Base-by-base conservation (phyloP, 92 coral and sea anemone species). In the Isaurus tuberculatus region DNA sequence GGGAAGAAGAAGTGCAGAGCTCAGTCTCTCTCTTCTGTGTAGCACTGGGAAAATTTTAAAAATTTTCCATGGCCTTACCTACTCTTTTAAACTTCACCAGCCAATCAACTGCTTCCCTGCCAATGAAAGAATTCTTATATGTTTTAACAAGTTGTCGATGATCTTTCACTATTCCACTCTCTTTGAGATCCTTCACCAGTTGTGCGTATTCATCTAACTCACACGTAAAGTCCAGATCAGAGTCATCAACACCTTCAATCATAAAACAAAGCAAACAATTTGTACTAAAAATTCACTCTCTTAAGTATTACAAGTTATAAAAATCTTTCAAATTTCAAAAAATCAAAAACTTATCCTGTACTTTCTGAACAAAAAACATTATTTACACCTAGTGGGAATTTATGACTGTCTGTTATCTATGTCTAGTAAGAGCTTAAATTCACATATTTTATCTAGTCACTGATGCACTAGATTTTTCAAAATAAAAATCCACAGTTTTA, bases 171-270 rank as follows among this genome's bases (percentile, higher is more conserved):
- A 95, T 49, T 8, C 98, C 98, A 83, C 98, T 94, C 44, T 87
- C 91, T 69, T 91, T 95, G n/a, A 95, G 88, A 60, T 88, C 89
- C 51, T 94, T 91, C 60, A 94, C 98, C 42, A 95, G 90, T 79
- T 95, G 92, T 31, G 98, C 94, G 81, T 94, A 95, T 81, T 95
- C 98, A 74, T 95, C 98, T 70, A 94, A 78, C 68, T 95, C 98
- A 85, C 98, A 95, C 0, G 98, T 87, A 61, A 96, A 96, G 19
- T 91, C 89, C 42, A 88, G 58, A 11, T 79, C 88, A 19, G 72
- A 88, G 36, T 85, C 89, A 17, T 60, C 87, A 10, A 48, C 92
- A 48, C 48, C 90, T 88, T 61, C 30, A 64, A 67, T 19, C 70
- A 13, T n/a, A n/a, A n/a, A n/a, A n/a, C n/a, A n/a, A n/a, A n/a